Evolutionary conservation across 1,140 invertebrate species (phyloP), one percentile per base, ranked within the genome.

Genomic region (Geopemphigus sp.): DNA sequence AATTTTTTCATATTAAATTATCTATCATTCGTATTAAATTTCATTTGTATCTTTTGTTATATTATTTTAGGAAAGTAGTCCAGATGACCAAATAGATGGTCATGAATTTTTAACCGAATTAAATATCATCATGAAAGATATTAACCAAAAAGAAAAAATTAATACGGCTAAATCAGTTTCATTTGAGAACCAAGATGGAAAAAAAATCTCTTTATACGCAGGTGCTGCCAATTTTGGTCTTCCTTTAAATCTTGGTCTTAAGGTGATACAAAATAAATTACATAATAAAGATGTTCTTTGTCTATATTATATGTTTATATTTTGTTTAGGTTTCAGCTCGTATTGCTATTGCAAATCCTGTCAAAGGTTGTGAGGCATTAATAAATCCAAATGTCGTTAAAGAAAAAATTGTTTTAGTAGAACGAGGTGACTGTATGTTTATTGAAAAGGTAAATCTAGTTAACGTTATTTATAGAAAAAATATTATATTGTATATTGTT

Each of bases 391-490:
- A 88, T 1, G 85, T 87, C 26, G 83, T 97, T 0, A 86, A 85
- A 73, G 93, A 91, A 10, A 92, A 92, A 83, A 95, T 98, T 83
- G 94, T 90, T 0, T 87, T 99, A 11, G 90, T 96, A 61, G 90
- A 92, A 84, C 88, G 97, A 32, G 96, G 96, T 0, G 91, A 93
- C 83, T 99, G 97, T 85, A 97, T 97, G 87, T 99, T 99, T 85
- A 90, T 97, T 17, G 94, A 98, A 82, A 99, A 98, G 88, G 90
- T 91, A 83, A 68, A 15, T 74, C 19, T 61, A n/a, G 39, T 61
- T 22, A n/a, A 22, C 26, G 11, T 80, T 32, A 19, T 80, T 61
- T 17, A 57, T 50, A 50, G 1, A 50, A 50, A 50, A 50, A 8
- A 50, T 3, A 39, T 39, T 39, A 39, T 8, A 39, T 4, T 39